Conservation (phyloP, 2,888 invertebrate genomes). For the Oxycera nigricornis region DNA sequence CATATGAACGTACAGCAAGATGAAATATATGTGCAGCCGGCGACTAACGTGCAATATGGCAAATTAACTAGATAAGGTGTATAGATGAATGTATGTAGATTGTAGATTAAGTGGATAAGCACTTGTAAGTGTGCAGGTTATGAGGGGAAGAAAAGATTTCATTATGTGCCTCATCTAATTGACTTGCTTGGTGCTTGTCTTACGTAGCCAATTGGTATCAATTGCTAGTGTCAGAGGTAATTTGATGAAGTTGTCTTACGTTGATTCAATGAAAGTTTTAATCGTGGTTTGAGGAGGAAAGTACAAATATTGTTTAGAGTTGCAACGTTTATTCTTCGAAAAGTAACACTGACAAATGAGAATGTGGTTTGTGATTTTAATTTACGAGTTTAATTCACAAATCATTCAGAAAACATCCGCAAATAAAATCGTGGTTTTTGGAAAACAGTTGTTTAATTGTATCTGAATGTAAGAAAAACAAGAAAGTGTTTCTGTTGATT, state of each 20-base stretch:
- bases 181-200: not conserved
- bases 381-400: too few relatives aligned
- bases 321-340: too few relatives aligned
- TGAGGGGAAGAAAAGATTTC: not conserved
- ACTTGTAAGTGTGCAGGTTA: not conserved
- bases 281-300: not conserved
- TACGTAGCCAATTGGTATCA: constrained; percentile 11
- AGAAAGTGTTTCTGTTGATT: too few relatives aligned
- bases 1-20: not conserved
- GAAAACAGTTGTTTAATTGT: too few relatives aligned
- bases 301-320: too few relatives aligned
- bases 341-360: too few relatives aligned
- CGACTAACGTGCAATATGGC: not conserved
- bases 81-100: not conserved
- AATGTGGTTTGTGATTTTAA: too few relatives aligned
- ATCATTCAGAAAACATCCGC: too few relatives aligned
- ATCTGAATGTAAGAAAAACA: too few relatives aligned
- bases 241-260: not conserved
- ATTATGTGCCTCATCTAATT: not conserved
- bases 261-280: not conserved
- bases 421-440: too few relatives aligned
- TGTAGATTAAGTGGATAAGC: constrained; percentile 25
- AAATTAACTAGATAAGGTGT: not conserved
- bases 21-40: not conserved
- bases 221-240: constrained; percentile 23